Evolutionary conservation across 2,113 vertebrate genomes (phyloP).

Genomic region (Oostethus manadensis): DNA sequence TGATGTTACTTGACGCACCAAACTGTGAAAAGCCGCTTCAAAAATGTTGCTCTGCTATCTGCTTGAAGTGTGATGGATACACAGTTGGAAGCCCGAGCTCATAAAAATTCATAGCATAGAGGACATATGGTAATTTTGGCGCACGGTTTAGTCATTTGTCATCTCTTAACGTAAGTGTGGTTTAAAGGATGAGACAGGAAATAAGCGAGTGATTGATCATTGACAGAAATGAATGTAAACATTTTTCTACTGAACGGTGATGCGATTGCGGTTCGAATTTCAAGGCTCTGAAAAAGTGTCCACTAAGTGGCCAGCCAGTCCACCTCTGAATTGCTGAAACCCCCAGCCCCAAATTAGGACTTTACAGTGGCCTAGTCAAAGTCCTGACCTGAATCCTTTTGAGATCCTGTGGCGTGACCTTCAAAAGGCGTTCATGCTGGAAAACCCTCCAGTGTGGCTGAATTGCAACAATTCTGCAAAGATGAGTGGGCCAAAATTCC

Average conservation of each 20-base stretch:
- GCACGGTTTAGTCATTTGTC: slow-evolving; percentile 1
- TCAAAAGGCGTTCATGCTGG: too few relatives aligned
- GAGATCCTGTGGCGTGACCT: too few relatives aligned
- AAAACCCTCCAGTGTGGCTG: too few relatives aligned
- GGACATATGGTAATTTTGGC: background rate
- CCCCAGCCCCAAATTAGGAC: too few relatives aligned
- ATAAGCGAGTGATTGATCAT: background rate
- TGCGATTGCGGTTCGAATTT: too few relatives aligned
- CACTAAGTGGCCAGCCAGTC: too few relatives aligned
- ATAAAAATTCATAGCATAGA: slow-evolving; percentile 13
- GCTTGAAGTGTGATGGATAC: slow-evolving; percentile 13
- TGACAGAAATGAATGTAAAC: background rate
- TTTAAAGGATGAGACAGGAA: background rate
- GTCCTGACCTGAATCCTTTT: too few relatives aligned
- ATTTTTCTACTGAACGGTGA: background rate
- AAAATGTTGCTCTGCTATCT: slow-evolving; percentile 13
- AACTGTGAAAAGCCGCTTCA: slow-evolving; percentile 29
- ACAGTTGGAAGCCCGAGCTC: slow-evolving; percentile 4
- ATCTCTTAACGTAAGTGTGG: background rate
- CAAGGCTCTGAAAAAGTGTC: too few relatives aligned
- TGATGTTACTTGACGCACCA: slow-evolving; percentile 9
- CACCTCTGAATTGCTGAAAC: too few relatives aligned
- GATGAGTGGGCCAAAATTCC: too few relatives aligned
- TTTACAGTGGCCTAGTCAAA: too few relatives aligned
- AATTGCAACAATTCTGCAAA: too few relatives aligned